A percentile compares a stretch with the other conserved stretches of the same genome.
Evolutionary conservation across 2,113 vertebrate genomes (phyloP).

Genomic region (Sisor rabdophorus): DNA sequence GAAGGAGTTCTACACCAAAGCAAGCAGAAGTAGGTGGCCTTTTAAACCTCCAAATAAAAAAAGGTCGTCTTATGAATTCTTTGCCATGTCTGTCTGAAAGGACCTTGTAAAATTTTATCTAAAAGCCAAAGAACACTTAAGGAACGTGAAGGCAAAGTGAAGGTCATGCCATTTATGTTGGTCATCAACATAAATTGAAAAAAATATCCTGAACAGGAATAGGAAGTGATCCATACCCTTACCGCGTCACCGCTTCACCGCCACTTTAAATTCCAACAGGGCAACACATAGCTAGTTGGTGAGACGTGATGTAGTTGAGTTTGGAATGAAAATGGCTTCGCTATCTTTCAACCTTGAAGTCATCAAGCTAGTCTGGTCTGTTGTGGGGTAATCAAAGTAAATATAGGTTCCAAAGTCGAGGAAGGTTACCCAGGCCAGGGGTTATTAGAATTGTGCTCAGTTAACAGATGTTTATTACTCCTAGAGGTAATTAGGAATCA

Average conservation of each 20-base stretch:
- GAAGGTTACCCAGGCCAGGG: neutral
- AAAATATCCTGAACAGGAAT: neutral
- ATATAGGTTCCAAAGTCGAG: neutral
- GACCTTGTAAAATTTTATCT: neutral
- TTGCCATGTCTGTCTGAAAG: too few relatives aligned
- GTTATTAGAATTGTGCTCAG: neutral
- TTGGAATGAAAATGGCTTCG: slow-evolving; percentile 4
- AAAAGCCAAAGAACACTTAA: neutral
- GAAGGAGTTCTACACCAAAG: neutral
- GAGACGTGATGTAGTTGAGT: neutral
- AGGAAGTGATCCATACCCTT: neutral
- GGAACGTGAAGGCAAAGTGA: neutral
- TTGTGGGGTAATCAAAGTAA: neutral
- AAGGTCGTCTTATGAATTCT: too few relatives aligned
- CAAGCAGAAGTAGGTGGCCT: neutral
- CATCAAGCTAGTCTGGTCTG: slow-evolving; percentile 8
- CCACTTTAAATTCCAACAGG: slow-evolving; percentile 8
- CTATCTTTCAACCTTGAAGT: neutral
- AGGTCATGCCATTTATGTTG: neutral
- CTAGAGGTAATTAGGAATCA: too few relatives aligned
- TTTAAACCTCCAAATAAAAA: neutral
- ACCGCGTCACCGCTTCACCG: neutral
- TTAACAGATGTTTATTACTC: neutral
- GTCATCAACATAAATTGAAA: neutral
- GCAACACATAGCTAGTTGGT: neutral